Evolutionary conservation across 2,113 vertebrate genomes (phyloP).

Genomic region (Emberiza fucata): DNA sequence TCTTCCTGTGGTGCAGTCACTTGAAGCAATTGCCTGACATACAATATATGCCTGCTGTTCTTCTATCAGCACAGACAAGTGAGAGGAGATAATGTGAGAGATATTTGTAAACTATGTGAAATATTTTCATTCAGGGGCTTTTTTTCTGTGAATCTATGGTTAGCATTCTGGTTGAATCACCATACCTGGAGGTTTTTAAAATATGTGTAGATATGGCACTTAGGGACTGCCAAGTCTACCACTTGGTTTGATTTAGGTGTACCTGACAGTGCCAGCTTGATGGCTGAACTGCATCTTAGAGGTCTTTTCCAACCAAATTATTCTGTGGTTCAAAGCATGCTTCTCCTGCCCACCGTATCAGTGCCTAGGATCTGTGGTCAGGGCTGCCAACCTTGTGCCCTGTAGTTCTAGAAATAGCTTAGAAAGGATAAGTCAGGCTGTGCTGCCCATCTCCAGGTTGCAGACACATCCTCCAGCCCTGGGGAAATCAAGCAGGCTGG

Average conservation of each 20-base stretch:
- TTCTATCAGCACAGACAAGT: not conserved
- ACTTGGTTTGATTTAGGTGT: not conserved
- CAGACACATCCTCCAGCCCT: not conserved
- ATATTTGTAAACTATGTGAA: not conserved
- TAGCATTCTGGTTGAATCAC: not conserved
- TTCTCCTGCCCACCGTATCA: not conserved
- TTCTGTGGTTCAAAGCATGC: not conserved
- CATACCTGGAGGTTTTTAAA: not conserved
- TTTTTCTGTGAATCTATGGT: not conserved
- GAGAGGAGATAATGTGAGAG: not conserved
- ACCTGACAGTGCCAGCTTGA: not conserved
- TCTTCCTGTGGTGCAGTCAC: not conserved
- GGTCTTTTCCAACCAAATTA: not conserved
- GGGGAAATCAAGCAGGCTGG: not conserved
- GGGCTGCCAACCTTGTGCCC: not conserved
- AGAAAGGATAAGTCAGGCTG: not conserved
- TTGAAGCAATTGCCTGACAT: not conserved
- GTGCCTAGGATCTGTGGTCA: accelerated
- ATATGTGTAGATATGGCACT: not conserved
- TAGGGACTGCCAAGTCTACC: not conserved
- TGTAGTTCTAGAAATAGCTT: not conserved
- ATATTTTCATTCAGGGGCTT: not conserved
- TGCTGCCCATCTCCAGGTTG: not conserved
- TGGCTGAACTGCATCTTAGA: not conserved
- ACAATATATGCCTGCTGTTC: not conserved